Percentiles rank a stretch among this genome's conserved stretches.
Evolutionary conservation across 2,888 invertebrate genomes (phyloP).

Genomic region (Leptopterna dolabrata): DNA sequence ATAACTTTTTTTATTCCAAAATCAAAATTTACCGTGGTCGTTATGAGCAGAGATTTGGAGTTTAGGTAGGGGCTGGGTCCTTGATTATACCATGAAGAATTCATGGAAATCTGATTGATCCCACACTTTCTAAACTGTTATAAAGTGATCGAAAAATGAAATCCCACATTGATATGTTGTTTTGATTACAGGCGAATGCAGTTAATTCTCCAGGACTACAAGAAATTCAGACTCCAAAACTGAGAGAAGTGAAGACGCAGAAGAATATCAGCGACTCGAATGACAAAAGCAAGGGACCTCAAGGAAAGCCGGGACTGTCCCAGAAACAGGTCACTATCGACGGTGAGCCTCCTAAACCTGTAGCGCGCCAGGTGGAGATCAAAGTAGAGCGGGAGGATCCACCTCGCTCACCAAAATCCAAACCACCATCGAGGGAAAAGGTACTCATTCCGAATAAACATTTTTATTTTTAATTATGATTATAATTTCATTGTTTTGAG

Average conservation of each 20-base stretch:
- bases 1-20: too few relatives aligned
- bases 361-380: slow-evolving; percentile 2
- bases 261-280: slow-evolving; percentile 39
- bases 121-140: too few relatives aligned
- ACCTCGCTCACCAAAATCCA: neutral
- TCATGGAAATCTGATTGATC: too few relatives aligned
- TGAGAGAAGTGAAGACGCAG: slow-evolving; percentile 39
- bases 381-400: slow-evolving; percentile 27
- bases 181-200: slow-evolving; percentile 20
- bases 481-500: too few relatives aligned
- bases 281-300: slow-evolving; percentile 10
- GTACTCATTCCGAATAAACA: too few relatives aligned
- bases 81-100: too few relatives aligned
- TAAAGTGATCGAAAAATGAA: too few relatives aligned
- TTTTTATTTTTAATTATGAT: too few relatives aligned
- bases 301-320: neutral
- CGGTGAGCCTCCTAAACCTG: neutral
- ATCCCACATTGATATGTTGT: neutral
- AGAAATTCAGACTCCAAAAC: slow-evolving; percentile 3
- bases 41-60: too few relatives aligned
- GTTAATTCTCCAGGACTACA: slow-evolving; percentile 5
- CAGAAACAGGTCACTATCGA: slow-evolving; percentile 30
- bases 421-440: neutral
- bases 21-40: too few relatives aligned
- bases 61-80: too few relatives aligned